Conservation (phyloP, 2,113 vertebrate species). For the Willisornis vidua region DNA sequence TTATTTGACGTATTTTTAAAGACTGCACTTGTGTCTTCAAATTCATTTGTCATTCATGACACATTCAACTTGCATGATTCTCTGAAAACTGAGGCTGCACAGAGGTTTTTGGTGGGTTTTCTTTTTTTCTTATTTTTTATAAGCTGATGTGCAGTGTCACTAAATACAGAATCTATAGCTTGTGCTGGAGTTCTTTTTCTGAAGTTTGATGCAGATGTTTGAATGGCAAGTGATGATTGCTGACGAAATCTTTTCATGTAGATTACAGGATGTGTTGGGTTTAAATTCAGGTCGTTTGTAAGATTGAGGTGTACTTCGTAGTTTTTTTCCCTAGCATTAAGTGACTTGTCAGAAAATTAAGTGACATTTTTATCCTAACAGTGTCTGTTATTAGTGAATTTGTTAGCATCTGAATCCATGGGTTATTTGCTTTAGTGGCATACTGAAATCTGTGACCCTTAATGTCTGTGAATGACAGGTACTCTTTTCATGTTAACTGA, state of each 20-base stretch:
- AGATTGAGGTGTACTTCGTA: neutral
- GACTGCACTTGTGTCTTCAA: neutral
- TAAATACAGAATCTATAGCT: neutral
- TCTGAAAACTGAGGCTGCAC: neutral
- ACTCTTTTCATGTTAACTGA: neutral
- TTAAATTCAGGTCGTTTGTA: neutral
- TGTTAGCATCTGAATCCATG: neutral
- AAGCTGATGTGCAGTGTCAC: neutral
- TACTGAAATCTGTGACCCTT: neutral
- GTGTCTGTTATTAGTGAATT: neutral
- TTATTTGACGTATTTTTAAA: neutral
- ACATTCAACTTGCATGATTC: accelerated
- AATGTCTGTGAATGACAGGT: neutral
- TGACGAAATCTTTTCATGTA: neutral
- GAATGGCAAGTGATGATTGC: neutral
- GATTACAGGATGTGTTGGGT: neutral
- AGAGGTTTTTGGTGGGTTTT: neutral
- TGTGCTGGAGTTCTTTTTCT: neutral
- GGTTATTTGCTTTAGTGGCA: neutral
- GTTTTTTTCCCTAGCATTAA: neutral
- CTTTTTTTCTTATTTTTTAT: neutral
- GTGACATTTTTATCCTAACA: neutral
- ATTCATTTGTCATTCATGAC: neutral
- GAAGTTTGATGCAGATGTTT: neutral
- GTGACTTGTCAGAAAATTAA: neutral